Evolutionary conservation across 2,797 vertebrate species (phyloP).

Genomic region (Silurus lanzhouensis): DNA sequence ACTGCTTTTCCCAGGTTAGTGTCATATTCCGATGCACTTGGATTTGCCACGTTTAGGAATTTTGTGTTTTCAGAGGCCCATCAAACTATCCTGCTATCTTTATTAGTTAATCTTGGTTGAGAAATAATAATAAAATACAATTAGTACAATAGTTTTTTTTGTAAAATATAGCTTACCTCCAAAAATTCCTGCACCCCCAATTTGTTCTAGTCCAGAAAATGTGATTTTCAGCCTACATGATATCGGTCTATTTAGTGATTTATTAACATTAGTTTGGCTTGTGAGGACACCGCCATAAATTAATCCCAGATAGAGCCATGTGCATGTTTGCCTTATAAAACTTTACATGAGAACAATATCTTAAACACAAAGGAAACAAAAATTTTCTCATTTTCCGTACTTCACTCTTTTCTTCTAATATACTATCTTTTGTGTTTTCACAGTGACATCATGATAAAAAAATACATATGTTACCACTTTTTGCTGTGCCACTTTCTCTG

Average conservation of each 20-base stretch:
- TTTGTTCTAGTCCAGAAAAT: not conserved
- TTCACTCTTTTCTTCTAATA: not conserved
- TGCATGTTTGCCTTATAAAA: constrained; percentile 30
- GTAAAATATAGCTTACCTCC: not conserved
- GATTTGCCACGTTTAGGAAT: constrained; percentile 14
- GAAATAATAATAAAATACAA: not conserved
- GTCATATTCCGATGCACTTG: constrained; percentile 20
- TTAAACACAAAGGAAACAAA: not conserved
- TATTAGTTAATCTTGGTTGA: not conserved
- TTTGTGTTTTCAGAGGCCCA: constrained; percentile 30
- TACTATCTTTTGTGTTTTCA: constrained; percentile 17
- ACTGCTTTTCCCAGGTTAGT: constrained; percentile 66
- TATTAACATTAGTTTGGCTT: not conserved
- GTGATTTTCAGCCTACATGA: not conserved
- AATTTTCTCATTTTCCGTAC: not conserved
- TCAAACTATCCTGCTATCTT: constrained; percentile 27
- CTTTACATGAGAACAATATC: constrained; percentile 14
- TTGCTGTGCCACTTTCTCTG: not conserved
- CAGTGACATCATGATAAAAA: not conserved
- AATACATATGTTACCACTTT: not conserved
- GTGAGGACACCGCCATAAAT: constrained; percentile 22
- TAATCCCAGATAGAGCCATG: constrained; percentile 43
- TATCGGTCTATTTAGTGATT: not conserved
- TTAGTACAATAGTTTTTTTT: too few relatives aligned
- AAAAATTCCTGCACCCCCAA: too few relatives aligned